phyloP scores from a whole-genome alignment of 1,140 invertebrate genomes.

The Drosophila insularis region DNA sequence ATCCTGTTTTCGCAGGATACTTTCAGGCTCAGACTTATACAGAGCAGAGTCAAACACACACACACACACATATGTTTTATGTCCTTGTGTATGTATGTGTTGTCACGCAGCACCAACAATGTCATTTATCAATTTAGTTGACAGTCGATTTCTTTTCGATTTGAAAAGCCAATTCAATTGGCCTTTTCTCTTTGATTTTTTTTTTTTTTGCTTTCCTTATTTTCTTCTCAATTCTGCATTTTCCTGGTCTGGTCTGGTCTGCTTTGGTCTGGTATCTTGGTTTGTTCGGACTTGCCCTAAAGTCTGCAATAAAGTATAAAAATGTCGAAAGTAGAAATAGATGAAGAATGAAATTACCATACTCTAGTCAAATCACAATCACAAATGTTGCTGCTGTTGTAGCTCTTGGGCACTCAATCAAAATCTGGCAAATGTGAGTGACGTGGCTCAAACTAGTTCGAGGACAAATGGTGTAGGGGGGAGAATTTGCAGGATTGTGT shows the following conservation, averaged over 20 bases:
- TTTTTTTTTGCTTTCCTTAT: slow-evolving; percentile 18
- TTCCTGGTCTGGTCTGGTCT: not conserved
- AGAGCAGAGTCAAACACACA: slow-evolving; percentile 1
- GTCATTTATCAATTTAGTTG: slow-evolving; percentile 82
- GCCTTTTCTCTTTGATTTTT: slow-evolving; percentile 42
- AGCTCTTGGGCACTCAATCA: slow-evolving; percentile 66
- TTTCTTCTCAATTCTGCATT: no score
- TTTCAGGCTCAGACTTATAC: slow-evolving; percentile 19
- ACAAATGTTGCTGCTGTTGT: slow-evolving; percentile 34
- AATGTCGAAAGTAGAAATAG: slow-evolving; percentile 13
- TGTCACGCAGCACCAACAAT: slow-evolving; percentile 61
- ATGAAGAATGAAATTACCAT: slow-evolving; percentile 62
- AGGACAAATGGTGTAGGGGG: not conserved
- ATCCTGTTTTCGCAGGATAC: slow-evolving; percentile 47
- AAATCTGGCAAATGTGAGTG: slow-evolving; percentile 62
- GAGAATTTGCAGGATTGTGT: not conserved
- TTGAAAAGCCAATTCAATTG: slow-evolving; percentile 71
- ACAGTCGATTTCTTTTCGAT: slow-evolving; percentile 81
- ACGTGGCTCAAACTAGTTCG: slow-evolving; percentile 52
- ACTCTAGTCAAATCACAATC: slow-evolving; percentile 77
- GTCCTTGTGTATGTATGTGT: slow-evolving; percentile 31
- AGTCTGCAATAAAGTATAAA: slow-evolving; percentile 52
- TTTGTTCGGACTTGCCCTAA: slow-evolving; percentile 32
- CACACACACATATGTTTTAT: slow-evolving; percentile 13
- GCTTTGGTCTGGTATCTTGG: slow-evolving; percentile 27